Evolutionary conservation across 2,888 invertebrate species (phyloP), one percentile per base, ranked within the genome.

Genomic region (Morpho deidamia): DNA sequence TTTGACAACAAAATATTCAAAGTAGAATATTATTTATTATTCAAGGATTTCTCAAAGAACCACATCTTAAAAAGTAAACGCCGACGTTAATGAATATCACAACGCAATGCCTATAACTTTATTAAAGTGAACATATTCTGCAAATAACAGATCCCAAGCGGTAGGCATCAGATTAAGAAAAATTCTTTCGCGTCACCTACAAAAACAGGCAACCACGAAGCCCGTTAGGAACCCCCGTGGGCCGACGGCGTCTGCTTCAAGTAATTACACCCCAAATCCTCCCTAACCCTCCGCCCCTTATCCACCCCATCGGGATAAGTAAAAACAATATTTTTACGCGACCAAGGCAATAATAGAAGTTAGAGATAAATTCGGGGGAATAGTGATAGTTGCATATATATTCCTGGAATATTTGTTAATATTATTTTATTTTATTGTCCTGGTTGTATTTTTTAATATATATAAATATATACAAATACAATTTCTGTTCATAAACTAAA

Each of bases 241-340:
- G 77, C 74, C 76, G 74, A 42, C 49, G 49, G 49, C 49, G 49
- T 77, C 81, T 80, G 56, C 62, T 56, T 83, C 81, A 82, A 85
- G 86, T 87, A 87, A 88, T 88, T 86, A 87, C 85, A 72, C 76
- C 79, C 78, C 77, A 65, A 56, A 35, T 47, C 55, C 61, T 62
- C 68, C 63, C 62, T 55, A 63, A 65, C 71, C 68, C 68, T 63
- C 66, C 63, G 67, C 70, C 65, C 58, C 62, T 64, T 61, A 61
- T 55, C 60, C 68, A 55, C 71, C 73, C 74, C 65, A 63, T 60
- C 67, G 74, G 84, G 85, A 84, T 87, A 87, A 86, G 86, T 86
- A 85, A 87, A 87, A 88, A 87, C 86, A 87, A 86, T 88, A 87
- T 88, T 87, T 87, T 86, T 86, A 83, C 84, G 78, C 69, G 76